Evolutionary conservation across 1,140 invertebrate genomes (phyloP), one percentile per base, ranked within the genome.

Genomic region (Drosophila ficusphila): DNA sequence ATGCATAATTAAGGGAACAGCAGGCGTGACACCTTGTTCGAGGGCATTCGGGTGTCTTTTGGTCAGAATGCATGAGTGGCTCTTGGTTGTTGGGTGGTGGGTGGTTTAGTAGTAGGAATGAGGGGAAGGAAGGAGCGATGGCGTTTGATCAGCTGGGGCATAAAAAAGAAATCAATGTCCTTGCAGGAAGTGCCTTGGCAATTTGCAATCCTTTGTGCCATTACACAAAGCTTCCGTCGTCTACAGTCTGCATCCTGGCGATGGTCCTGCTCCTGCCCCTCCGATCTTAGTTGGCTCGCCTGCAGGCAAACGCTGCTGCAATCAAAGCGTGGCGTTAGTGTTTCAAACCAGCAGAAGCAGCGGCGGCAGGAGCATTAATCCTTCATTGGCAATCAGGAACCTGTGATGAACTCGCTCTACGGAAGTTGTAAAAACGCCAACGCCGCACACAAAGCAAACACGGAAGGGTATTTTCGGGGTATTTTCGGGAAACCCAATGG

Each of bases 121-220:
- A 14, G 23, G 41, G 11, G 4, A 12, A 42, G 48, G 21, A 27
- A 31, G 39, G 25, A 14, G 33, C 33, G n/a, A 21, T 36, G 27
- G 33, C 23, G 41, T 21, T 74, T 27, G 61, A 29, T 36, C 44
- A 46, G 57, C 60, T 58, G 34, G 48, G 54, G 44, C 14, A 56
- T 53, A 79, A 70, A 76, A 69, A 67, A 54, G 51, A 76, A 89
- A 86, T 86, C 81, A 76, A 85, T 85, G 76, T 88, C 76, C 61
- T 76, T 70, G 62, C 82, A 88, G 82, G 82, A 86, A 88, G 69
- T 88, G 58, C 77, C 78, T 64, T 79, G 83, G 78, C 88, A 90
- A 90, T 90, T 90, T 90, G 64, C 71, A 90, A 83, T 90, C 88
- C 88, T 90, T 90, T 90, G 88, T 90, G 72, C 89, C 88, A 90